phyloP scores from a whole-genome alignment of 1,140 invertebrate species.

The Lycorma delicatula region DNA sequence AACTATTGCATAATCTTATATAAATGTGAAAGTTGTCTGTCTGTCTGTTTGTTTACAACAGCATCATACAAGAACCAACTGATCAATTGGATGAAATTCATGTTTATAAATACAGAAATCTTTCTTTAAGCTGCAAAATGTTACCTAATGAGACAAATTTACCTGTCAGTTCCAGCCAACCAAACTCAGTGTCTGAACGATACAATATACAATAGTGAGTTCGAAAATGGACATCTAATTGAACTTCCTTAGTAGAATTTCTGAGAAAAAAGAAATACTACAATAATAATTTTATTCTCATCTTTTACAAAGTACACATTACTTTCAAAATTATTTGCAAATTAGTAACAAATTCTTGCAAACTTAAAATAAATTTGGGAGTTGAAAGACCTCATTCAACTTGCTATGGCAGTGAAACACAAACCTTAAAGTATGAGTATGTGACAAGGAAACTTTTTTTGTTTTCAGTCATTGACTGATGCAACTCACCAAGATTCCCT shows the following conservation, averaged over 20 bases:
- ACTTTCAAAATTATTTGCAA: background rate
- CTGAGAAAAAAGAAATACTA: background rate
- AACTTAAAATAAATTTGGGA: background rate
- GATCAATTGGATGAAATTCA: too few relatives aligned
- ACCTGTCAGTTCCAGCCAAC: slow-evolving; percentile 31
- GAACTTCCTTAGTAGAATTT: slow-evolving; percentile 15
- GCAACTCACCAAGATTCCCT: too few relatives aligned
- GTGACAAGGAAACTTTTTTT: background rate
- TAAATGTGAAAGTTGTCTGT: too few relatives aligned
- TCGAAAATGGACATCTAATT: slow-evolving; percentile 27
- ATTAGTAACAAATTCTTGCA: background rate
- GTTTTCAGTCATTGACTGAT: too few relatives aligned
- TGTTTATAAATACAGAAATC: too few relatives aligned
- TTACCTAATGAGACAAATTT: too few relatives aligned
- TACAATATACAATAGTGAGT: slow-evolving; percentile 24
- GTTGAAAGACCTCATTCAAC: background rate
- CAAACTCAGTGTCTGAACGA: slow-evolving; percentile 26
- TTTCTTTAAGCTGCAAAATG: too few relatives aligned
- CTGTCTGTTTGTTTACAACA: too few relatives aligned
- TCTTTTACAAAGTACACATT: too few relatives aligned
- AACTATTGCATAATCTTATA: too few relatives aligned
- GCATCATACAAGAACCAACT: too few relatives aligned
- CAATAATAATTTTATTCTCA: too few relatives aligned
- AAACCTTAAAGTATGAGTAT: background rate
- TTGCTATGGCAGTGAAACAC: background rate